Percentiles rank a stretch among this genome's conserved stretches.
These are phyloP conservation scores for Parotia lawesii DNA, from an alignment of 2,113 vertebrate species.

Conservation along the genomic window DNA sequence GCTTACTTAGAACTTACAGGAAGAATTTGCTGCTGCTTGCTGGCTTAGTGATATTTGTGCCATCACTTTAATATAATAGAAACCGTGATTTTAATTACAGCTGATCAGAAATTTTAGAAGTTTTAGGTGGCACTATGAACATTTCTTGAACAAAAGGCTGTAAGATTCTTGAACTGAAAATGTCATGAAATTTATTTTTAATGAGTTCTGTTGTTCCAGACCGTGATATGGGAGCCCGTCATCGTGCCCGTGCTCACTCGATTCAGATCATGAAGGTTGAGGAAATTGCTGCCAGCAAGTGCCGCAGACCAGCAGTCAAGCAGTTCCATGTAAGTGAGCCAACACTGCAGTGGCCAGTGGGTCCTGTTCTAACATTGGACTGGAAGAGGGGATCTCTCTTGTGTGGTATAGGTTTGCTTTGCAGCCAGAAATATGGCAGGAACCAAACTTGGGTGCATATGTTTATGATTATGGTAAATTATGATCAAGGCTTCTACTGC, in stretches of 20 bases:
- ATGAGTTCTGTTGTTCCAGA: constrained; percentile 68
- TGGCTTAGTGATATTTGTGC: background rate
- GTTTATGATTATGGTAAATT: background rate
- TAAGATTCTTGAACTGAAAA: background rate
- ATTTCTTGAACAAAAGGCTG: background rate
- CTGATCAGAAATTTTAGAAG: background rate
- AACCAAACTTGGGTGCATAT: background rate
- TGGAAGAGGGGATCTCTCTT: background rate
- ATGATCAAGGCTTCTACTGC: background rate
- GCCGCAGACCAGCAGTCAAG: constrained; percentile 93
- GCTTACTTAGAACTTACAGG: background rate
- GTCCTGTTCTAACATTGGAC: rapidly evolving
- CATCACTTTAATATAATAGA: background rate
- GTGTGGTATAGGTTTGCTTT: background rate
- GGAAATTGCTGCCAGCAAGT: constrained; percentile 92
- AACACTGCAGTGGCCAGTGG: background rate
- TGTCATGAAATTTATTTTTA: background rate
- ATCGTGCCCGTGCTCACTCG: constrained; percentile 90
- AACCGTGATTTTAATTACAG: background rate
- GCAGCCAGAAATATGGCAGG: background rate
- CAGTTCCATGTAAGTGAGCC: constrained; percentile 93
- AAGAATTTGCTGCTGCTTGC: background rate
- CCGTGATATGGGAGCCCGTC: constrained; percentile 95
- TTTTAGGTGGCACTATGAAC: background rate
- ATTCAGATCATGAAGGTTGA: constrained; percentile 99